Base-by-base conservation (phyloP, 2,888 invertebrate genomes). In the Dryococelus australis region DNA sequence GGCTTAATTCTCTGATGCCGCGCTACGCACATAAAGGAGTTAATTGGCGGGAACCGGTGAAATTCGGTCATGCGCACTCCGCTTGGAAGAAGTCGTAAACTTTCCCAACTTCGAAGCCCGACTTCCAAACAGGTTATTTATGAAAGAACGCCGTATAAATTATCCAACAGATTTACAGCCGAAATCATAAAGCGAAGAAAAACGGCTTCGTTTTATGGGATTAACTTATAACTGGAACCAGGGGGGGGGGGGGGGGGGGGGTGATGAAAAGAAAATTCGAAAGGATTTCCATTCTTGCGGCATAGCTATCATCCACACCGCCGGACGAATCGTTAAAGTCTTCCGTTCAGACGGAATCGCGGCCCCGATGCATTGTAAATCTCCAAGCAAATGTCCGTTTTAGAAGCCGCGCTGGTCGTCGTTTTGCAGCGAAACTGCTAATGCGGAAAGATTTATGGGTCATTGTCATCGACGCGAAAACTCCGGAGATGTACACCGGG, bases 101-200 rank as follows among this genome's bases (percentile, higher is more conserved):
- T 16, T n/a, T 6, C 8, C 24, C n/a, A 9, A 24, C 65, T 8
- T 16, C 16, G 65, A 65, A n/a, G 24, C n/a, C 24, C 20, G 65
- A 65, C 24, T 16, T 24, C 65, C 65, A 20, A 65, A 65, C 65
- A 65, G 65, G 65, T 65, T 65, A 65, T 65, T 65, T 65, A 65
- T 65, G 2, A 65, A 20, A n/a, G 24, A 0, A 9, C 65, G n/a
- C 8, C 65, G 65, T 65, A 65, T 65, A 65, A 20, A 65, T 65
- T 65, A 65, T 65, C 65, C 24, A 65, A 65, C 65, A 65, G 65
- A 65, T 65, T 65, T 65, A 65, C n/a, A 65, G n/a, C 65, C 65
- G n/a, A 65, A 65, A 65, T 65, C 65, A n/a, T 65, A 65, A 65
- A 65, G n/a, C 65, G 65, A 65, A 65, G 65, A 65, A n/a, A 65